Conservation (phyloP, 1,140 invertebrate genomes). For the Papilio aristodemus region DNA sequence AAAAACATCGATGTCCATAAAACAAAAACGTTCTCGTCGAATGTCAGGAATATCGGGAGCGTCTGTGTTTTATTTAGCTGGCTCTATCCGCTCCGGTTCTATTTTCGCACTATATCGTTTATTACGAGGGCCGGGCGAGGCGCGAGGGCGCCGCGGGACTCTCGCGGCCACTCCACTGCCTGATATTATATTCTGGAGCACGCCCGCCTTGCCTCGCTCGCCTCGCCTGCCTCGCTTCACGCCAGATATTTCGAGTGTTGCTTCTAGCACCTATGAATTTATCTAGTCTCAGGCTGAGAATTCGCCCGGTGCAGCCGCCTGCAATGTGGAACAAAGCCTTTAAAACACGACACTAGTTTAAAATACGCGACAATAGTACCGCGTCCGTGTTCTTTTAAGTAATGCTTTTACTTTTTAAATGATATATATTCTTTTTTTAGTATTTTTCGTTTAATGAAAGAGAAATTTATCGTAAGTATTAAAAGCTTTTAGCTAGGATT, state of each 20-base stretch:
- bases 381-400: background rate
- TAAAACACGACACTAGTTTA: slow-evolving; percentile 29
- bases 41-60: slow-evolving; percentile 57
- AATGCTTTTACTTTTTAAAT: background rate
- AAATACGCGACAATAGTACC: slow-evolving; percentile 26
- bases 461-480: background rate
- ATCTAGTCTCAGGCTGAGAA: slow-evolving; percentile 72
- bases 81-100: slow-evolving; percentile 67
- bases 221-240: slow-evolving; percentile 57
- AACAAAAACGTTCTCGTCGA: slow-evolving; percentile 55
- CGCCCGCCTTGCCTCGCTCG: slow-evolving; percentile 64
- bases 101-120: slow-evolving; percentile 75
- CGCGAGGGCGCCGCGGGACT: slow-evolving; percentile 52
- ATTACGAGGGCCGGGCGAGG: slow-evolving; percentile 57
- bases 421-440: background rate
- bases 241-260: slow-evolving; percentile 75
- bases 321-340: slow-evolving; percentile 55
- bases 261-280: slow-evolving; percentile 74
- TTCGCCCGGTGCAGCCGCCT: slow-evolving; percentile 67
- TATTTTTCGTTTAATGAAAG: background rate
- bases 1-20: slow-evolving; percentile 59
- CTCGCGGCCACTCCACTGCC: slow-evolving; percentile 66
- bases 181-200: slow-evolving; percentile 80
- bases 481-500: background rate
- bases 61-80: slow-evolving; percentile 72